Conservation (phyloP, 1,140 invertebrate species). For the Cardiocondyla obscurior region DNA sequence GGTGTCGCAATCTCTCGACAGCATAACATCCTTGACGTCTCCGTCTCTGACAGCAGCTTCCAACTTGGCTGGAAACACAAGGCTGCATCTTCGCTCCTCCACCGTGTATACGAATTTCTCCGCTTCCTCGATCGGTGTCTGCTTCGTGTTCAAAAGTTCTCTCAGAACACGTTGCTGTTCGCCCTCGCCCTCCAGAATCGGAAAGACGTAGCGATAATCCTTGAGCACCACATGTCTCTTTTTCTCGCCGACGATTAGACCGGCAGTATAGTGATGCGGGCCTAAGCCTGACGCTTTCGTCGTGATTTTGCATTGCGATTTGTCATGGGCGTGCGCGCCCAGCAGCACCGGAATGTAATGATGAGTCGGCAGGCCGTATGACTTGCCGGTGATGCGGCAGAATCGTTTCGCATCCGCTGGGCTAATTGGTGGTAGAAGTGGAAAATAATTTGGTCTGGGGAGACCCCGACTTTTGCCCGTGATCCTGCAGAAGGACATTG, state of each 20-base stretch:
- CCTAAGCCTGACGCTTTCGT: slow-evolving; percentile 86
- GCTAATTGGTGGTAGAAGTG: slow-evolving; percentile 91
- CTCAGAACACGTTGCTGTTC: slow-evolving; percentile 86
- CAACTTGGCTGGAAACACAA: slow-evolving; percentile 90
- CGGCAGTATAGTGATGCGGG: slow-evolving; percentile 85
- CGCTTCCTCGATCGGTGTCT: slow-evolving; percentile 83
- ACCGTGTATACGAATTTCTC: slow-evolving; percentile 90
- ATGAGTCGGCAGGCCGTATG: slow-evolving; percentile 89
- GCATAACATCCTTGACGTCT: slow-evolving; percentile 90
- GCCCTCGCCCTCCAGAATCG: slow-evolving; percentile 87
- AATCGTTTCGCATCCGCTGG: slow-evolving; percentile 91
- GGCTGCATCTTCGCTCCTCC: slow-evolving; percentile 88
- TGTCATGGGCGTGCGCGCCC: slow-evolving; percentile 84
- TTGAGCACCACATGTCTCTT: slow-evolving; percentile 87
- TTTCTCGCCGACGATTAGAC: slow-evolving; percentile 86
- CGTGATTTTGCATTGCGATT: slow-evolving; percentile 86
- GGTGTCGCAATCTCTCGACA: slow-evolving; percentile 89
- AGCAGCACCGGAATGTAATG: slow-evolving; percentile 91
- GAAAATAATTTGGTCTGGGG: slow-evolving; percentile 93
- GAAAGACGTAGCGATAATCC: slow-evolving; percentile 90
- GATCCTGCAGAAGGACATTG: slow-evolving; percentile 91
- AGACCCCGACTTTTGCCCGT: slow-evolving; percentile 91
- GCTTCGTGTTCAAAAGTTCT: slow-evolving; percentile 86
- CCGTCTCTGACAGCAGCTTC: slow-evolving; percentile 91
- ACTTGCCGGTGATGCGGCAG: slow-evolving; percentile 92